Evolutionary conservation across 2,797 vertebrate genomes (phyloP).

Genomic region (Chelonia mydas): DNA sequence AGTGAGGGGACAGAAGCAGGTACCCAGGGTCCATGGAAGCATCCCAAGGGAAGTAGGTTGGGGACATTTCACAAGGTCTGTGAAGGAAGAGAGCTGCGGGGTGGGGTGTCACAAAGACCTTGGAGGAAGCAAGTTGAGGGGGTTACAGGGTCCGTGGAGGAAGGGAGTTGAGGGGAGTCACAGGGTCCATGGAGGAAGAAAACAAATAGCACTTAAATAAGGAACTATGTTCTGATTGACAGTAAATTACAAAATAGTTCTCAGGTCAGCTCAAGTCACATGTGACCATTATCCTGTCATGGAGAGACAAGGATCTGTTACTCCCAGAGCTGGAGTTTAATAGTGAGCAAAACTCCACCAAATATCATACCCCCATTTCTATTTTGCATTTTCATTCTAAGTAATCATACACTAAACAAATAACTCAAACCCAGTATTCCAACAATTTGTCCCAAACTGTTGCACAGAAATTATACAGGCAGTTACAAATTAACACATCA

Average conservation of each 20-base stretch:
- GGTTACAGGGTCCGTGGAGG: not conserved
- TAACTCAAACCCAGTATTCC: too few species aligned
- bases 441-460: too few species aligned
- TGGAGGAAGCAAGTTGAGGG: too few species aligned
- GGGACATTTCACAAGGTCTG: not conserved
- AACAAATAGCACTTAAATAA: not conserved
- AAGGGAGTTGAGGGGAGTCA: not conserved
- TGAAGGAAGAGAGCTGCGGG: not conserved
- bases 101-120: too few species aligned
- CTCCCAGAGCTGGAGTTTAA: rapidly evolving
- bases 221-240: not conserved
- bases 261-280: not conserved
- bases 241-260: not conserved
- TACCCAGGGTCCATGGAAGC: not conserved
- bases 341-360: not conserved
- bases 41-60: not conserved
- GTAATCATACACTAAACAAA: too few species aligned
- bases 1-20: too few species aligned
- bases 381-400: not conserved
- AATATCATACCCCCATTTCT: not conserved
- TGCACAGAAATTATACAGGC: too few species aligned
- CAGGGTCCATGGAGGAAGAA: not conserved
- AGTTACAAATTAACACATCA: not conserved
- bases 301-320: not conserved
- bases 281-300: not conserved